These are phyloP conservation scores for Neosilurus mollespiculum DNA, from an alignment of 2,797 vertebrate species.

Conservation along the genomic window DNA sequence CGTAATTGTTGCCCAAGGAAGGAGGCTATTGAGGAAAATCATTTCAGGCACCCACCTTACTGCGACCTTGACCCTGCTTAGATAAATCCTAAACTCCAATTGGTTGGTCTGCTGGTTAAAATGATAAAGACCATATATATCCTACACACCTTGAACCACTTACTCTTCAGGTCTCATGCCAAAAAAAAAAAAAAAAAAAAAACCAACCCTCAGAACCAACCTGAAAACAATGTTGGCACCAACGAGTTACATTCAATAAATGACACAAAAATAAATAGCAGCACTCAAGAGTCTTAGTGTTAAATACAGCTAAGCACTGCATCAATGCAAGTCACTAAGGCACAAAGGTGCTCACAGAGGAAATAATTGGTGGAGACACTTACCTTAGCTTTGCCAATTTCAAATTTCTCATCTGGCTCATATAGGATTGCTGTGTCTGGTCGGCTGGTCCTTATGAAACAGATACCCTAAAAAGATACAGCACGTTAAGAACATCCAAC, in stretches of 20 bases:
- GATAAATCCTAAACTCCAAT: background rate
- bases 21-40: background rate
- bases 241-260: too few species aligned
- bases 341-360: background rate
- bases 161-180: background rate
- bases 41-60: background rate
- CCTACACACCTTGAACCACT: background rate
- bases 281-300: too few species aligned
- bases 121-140: background rate
- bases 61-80: background rate
- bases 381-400: constrained; percentile 83
- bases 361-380: constrained; percentile 10
- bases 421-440: constrained; percentile 81
- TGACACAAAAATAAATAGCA: too few species aligned
- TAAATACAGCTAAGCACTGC: too few species aligned
- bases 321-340: background rate
- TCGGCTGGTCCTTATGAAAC: constrained; percentile 85
- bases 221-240: too few species aligned
- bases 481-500: too few species aligned
- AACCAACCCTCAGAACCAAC: too few species aligned
- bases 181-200: background rate
- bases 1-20: background rate
- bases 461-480: constrained; percentile 75
- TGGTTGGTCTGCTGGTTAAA: background rate
- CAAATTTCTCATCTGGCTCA: constrained; percentile 77